A percentile compares a stretch with the other conserved stretches of the same genome.
Conservation (phyloP, 2,888 invertebrate genomes). For the Brachylomia viminalis region DNA sequence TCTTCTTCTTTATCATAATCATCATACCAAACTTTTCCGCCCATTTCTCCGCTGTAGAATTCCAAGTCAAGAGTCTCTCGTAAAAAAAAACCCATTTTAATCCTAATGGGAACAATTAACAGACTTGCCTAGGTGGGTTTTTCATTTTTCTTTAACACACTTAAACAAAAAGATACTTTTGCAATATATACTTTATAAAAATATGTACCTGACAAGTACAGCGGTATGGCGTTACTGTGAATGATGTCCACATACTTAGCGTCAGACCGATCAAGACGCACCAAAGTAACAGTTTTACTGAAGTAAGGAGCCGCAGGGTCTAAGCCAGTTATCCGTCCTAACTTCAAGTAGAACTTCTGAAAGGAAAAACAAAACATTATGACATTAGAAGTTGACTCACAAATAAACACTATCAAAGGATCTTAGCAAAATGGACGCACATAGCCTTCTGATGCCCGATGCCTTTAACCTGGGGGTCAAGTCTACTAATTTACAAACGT, state of each 20-base stretch:
- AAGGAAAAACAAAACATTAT: slow-evolving; percentile 60
- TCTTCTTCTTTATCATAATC: not conserved
- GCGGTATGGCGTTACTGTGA: slow-evolving; percentile 95
- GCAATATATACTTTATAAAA: no score
- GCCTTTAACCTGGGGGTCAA: not conserved
- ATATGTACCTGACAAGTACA: slow-evolving; percentile 90
- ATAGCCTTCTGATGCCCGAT: not conserved
- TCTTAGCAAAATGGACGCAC: no score
- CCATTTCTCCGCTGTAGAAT: not conserved
- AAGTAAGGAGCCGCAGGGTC: slow-evolving; percentile 98
- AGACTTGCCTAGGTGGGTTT: not conserved
- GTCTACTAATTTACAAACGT: not conserved
- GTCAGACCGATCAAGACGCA: slow-evolving; percentile 96
- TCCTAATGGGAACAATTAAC: not conserved
- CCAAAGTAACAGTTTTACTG: slow-evolving; percentile 94
- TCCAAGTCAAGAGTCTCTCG: not conserved
- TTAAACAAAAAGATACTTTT: not conserved
- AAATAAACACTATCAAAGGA: not conserved
- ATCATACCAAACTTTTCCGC: not conserved
- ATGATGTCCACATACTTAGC: slow-evolving; percentile 97
- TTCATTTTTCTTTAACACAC: not conserved
- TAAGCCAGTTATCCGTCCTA: slow-evolving; percentile 96
- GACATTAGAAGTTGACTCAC: not conserved
- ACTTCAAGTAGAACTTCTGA: slow-evolving; percentile 92
- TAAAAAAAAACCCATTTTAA: not conserved